phyloP scores from a whole-genome alignment of 2,888 invertebrate species.

The Corbicula japonica region DNA sequence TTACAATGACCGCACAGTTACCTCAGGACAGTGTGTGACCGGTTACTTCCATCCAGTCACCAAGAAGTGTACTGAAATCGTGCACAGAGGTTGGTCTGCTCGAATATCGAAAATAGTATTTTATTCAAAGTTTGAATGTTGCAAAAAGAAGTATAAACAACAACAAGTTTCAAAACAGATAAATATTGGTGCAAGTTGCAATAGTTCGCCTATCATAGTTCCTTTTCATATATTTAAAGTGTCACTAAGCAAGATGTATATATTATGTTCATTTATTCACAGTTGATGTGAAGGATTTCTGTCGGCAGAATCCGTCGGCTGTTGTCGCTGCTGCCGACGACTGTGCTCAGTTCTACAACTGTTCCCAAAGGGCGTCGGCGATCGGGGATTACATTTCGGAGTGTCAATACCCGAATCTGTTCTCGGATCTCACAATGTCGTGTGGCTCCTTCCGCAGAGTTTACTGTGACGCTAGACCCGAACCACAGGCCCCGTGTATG shows the following conservation, averaged over 20 bases:
- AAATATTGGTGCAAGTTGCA: too few species aligned
- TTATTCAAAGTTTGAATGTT: too few species aligned
- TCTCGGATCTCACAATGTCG: slow-evolving; percentile 58
- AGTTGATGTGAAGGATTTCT: slow-evolving; percentile 66
- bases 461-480: slow-evolving; percentile 63
- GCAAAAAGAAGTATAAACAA: too few species aligned
- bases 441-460: slow-evolving; percentile 52
- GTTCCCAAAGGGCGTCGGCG: slow-evolving; percentile 38
- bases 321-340: slow-evolving; percentile 60
- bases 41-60: slow-evolving; percentile 61
- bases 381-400: slow-evolving; percentile 47
- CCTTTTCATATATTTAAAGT: too few species aligned
- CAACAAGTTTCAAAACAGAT: too few species aligned
- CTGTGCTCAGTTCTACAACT: slow-evolving; percentile 71
- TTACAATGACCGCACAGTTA: slow-evolving; percentile 64
- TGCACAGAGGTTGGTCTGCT: slow-evolving; percentile 53
- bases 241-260: too few species aligned
- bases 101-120: background rate
- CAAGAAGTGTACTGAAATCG: slow-evolving; percentile 42
- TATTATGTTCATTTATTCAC: background rate
- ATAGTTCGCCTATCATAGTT: too few species aligned
- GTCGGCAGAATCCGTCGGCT: slow-evolving; percentile 54
- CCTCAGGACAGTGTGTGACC: slow-evolving; percentile 43
- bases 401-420: slow-evolving; percentile 68
- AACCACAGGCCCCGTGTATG: slow-evolving; percentile 73